phyloP scores from a whole-genome alignment of 1,140 invertebrate species.

The Arion vulgaris region DNA sequence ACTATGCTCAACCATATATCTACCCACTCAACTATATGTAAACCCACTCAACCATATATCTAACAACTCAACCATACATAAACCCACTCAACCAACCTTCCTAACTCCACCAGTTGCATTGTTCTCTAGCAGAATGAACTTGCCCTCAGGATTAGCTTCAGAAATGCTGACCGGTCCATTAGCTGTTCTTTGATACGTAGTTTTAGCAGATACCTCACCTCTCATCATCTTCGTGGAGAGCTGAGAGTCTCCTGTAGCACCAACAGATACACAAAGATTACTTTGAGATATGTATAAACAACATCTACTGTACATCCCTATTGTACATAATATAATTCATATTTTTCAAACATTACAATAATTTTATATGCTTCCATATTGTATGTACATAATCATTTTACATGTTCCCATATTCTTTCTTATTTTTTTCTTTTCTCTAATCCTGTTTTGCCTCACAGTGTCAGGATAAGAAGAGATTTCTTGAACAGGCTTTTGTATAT shows the following conservation, averaged over 20 bases:
- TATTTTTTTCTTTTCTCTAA: too few relatives aligned
- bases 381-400: neutral
- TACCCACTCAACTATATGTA: too few relatives aligned
- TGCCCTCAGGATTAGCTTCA: slow-evolving; percentile 74
- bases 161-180: slow-evolving; percentile 74
- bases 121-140: slow-evolving; percentile 75
- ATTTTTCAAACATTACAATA: neutral
- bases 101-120: slow-evolving; percentile 46
- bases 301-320: neutral
- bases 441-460: too few relatives aligned
- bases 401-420: too few relatives aligned
- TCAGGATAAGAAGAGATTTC: too few relatives aligned
- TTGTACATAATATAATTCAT: too few relatives aligned
- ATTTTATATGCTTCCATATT: neutral
- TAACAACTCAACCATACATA: too few relatives aligned
- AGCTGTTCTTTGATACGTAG: slow-evolving; percentile 75
- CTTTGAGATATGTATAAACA: neutral
- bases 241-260: slow-evolving; percentile 50
- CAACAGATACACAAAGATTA: slow-evolving; percentile 5
- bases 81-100: slow-evolving; percentile 31
- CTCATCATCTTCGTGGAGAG: slow-evolving; percentile 70
- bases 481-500: too few relatives aligned
- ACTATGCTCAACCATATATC: too few relatives aligned
- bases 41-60: too few relatives aligned
- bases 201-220: slow-evolving; percentile 75